Percentiles rank a stretch among this genome's conserved stretches.
Evolutionary conservation across 53 echinoderm and acorn worm species (phyloP).

Genomic region (Hippasteria phrygiana): DNA sequence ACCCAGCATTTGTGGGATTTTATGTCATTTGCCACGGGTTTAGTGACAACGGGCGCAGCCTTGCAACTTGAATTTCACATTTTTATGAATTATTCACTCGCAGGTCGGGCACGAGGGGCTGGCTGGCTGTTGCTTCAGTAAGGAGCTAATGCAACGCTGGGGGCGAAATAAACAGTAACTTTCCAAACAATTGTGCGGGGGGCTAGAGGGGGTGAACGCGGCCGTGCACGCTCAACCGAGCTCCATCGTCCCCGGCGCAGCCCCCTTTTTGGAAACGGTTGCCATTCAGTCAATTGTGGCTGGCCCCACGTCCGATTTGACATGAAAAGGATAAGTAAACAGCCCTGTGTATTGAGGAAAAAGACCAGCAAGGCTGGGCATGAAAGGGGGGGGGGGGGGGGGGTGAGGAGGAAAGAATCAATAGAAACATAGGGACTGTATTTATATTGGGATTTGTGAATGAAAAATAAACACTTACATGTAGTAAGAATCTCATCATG

Average conservation of each 20-base stretch:
- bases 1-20: constrained; percentile 16
- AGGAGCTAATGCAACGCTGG: constrained; percentile 55
- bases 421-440: constrained; percentile 30
- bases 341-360: constrained; percentile 30
- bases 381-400: constrained; percentile 5
- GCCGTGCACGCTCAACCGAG: constrained; percentile 19
- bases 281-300: constrained; percentile 40
- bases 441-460: constrained; percentile 54
- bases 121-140: constrained; percentile 47
- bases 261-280: constrained; percentile 2
- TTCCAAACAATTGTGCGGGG: constrained; percentile 46
- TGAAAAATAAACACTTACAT: constrained; percentile 52
- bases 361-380: constrained; percentile 9
- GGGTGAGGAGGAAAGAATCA: constrained; percentile 28
- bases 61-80: constrained; percentile 53
- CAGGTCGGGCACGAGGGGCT: not conserved
- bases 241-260: constrained; percentile 27
- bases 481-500: constrained; percentile 14
- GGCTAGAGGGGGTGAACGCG: not conserved
- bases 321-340: constrained; percentile 63
- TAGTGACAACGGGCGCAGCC: not conserved
- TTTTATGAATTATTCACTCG: constrained; percentile 49
- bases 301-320: constrained; percentile 49
- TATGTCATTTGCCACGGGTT: constrained; percentile 8
- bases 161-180: constrained; percentile 66